phyloP scores from a whole-genome alignment of 35 echinoderm and acorn worm species.

The Apostichopus californicus region DNA sequence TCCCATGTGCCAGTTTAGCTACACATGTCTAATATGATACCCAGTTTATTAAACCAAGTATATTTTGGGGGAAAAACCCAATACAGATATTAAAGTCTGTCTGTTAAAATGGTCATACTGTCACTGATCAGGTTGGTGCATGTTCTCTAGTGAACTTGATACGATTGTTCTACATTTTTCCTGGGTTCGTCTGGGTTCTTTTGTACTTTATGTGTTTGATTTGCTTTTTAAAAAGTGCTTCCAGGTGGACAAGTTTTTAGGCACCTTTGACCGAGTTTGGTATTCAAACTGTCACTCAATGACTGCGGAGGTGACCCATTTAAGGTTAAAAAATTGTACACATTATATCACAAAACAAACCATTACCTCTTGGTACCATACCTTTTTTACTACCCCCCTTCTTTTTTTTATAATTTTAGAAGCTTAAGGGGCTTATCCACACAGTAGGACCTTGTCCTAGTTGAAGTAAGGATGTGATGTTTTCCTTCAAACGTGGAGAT shows the following conservation, averaged over 20 bases:
- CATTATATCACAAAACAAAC: constrained; percentile 4
- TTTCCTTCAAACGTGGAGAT: not conserved
- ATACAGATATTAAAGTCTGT: no score
- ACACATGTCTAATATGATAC: no score
- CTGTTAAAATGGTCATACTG: no score
- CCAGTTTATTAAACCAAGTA: no score
- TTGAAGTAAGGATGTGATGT: not conserved
- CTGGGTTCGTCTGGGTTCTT: constrained; percentile 25
- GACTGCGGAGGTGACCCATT: constrained; percentile 15
- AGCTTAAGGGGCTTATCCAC: constrained; percentile 41
- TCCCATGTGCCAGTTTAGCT: no score
- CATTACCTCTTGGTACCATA: not conserved
- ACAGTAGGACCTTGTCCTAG: not conserved
- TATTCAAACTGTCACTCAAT: constrained; percentile 39
- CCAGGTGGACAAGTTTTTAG: constrained; percentile 47
- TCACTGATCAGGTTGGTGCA: no score
- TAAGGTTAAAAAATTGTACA: not conserved
- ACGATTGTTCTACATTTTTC: constrained; percentile 11
- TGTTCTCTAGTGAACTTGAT: not conserved
- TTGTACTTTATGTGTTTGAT: not conserved
- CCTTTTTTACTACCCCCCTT: not conserved
- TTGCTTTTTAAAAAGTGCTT: not conserved
- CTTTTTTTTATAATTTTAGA: constrained; percentile 12
- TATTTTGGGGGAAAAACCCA: no score
- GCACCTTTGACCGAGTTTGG: constrained; percentile 49